Evolutionary conservation across 2,888 invertebrate species (phyloP).

Genomic region (Molorchus minor): DNA sequence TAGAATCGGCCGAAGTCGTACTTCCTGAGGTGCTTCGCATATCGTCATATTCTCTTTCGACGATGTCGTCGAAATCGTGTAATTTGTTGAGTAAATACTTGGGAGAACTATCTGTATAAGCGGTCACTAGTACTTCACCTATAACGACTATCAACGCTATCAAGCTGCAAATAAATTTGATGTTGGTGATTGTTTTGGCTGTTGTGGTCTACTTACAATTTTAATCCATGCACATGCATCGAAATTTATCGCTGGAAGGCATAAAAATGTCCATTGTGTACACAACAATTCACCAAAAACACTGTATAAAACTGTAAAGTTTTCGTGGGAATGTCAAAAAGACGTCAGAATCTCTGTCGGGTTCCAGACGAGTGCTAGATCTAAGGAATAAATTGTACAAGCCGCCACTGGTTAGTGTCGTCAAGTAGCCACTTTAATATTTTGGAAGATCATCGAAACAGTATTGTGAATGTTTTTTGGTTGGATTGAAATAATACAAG

Average conservation of each 20-base stretch:
- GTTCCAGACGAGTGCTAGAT: conserved; percentile 5
- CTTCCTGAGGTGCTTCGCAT: not conserved
- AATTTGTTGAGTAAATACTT: conserved; percentile 38
- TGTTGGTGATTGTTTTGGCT: not conserved
- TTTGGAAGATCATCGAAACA: too few relatives aligned
- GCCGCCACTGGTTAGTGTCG: too few relatives aligned
- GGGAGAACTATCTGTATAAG: conserved; percentile 26
- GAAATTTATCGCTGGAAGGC: conserved; percentile 39
- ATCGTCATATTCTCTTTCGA: conserved; percentile 33
- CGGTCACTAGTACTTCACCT: conserved; percentile 30
- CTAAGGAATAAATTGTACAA: not conserved
- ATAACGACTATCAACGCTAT: conserved; percentile 32
- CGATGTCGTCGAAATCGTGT: conserved; percentile 45
- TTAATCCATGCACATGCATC: conserved; percentile 46
- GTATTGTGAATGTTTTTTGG: too few relatives aligned
- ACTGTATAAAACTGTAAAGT: conserved; percentile 26
- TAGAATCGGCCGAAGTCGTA: not conserved
- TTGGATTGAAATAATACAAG: too few relatives aligned
- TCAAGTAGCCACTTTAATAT: too few relatives aligned
- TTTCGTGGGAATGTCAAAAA: conserved; percentile 31
- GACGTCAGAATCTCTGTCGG: conserved; percentile 23
- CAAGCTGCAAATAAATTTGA: conserved; percentile 27
- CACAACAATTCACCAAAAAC: conserved; percentile 25
- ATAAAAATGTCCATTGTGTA: conserved; percentile 35
- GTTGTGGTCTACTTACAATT: conserved; percentile 41